phyloP scores from a whole-genome alignment of 2,113 vertebrate genomes.

The Seriola quinqueradiata region DNA sequence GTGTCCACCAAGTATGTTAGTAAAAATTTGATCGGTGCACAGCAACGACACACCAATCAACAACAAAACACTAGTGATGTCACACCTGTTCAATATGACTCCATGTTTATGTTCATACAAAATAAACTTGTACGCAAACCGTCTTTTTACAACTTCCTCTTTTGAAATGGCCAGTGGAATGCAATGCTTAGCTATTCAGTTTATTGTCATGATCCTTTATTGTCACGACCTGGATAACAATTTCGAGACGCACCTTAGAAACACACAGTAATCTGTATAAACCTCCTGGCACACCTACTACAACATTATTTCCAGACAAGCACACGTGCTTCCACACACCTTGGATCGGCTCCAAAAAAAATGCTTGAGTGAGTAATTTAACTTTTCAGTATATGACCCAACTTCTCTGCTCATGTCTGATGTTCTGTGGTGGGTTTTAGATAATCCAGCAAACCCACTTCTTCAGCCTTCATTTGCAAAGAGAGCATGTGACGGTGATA shows the following conservation, averaged over 20 bases:
- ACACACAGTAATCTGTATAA: constrained; percentile 57
- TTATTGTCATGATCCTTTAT: constrained; percentile 39
- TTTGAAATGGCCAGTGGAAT: constrained; percentile 26
- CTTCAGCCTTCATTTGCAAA: background rate
- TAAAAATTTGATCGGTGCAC: background rate
- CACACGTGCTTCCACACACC: constrained; percentile 43
- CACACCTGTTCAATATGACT: background rate
- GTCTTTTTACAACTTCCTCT: background rate
- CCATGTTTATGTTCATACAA: constrained; percentile 8
- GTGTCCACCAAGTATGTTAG: background rate
- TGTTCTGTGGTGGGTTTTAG: no score
- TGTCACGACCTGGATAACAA: constrained; percentile 53
- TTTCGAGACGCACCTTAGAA: constrained; percentile 60
- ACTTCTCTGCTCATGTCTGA: background rate
- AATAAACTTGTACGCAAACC: background rate
- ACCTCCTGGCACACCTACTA: constrained; percentile 52
- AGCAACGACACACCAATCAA: constrained; percentile 17
- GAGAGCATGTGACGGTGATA: background rate
- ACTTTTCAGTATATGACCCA: background rate
- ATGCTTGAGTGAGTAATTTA: background rate
- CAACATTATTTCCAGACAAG: constrained; percentile 52
- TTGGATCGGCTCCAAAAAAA: constrained; percentile 7
- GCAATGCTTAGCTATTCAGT: background rate
- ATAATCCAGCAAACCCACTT: no score
- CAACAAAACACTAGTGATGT: constrained; percentile 1